Percentiles rank a stretch among this genome's conserved stretches.
These are phyloP conservation scores for Electrona antarctica DNA, from an alignment of 2,113 vertebrate genomes.

Conservation along the genomic window DNA sequence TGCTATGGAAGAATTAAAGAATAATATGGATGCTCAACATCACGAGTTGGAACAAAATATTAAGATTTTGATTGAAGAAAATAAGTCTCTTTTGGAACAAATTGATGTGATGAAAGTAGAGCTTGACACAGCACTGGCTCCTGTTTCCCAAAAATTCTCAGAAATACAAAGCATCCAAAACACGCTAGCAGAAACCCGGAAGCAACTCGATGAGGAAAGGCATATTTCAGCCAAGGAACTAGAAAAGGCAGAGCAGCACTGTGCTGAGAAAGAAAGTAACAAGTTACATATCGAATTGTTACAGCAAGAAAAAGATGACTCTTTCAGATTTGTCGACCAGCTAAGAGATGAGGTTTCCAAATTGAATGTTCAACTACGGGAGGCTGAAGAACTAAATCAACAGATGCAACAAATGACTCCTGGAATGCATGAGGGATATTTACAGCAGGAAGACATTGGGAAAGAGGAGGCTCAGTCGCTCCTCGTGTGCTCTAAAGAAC, in stretches of 20 bases:
- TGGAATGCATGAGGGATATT: constrained; percentile 22
- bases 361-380: constrained; percentile 60
- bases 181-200: constrained; percentile 48
- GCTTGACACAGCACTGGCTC: constrained; percentile 57
- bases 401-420: constrained; percentile 45
- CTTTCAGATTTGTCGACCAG: constrained; percentile 51
- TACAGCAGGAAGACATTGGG: constrained; percentile 20
- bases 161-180: constrained; percentile 60
- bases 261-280: constrained; percentile 52
- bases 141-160: constrained; percentile 65
- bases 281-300: constrained; percentile 68
- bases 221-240: constrained; percentile 24
- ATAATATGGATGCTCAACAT: constrained; percentile 37
- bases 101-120: constrained; percentile 58
- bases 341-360: constrained; percentile 60
- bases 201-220: constrained; percentile 59
- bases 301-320: constrained; percentile 72
- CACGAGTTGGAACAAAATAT: constrained; percentile 55
- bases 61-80: constrained; percentile 42
- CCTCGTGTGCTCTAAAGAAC: constrained; percentile 35
- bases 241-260: constrained; percentile 15
- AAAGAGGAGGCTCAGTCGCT: constrained; percentile 23
- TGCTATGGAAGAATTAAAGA: constrained; percentile 46
- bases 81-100: constrained; percentile 53
- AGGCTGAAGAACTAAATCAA: constrained; percentile 61